Evolutionary conservation across 2,888 invertebrate species (phyloP).

Genomic region (Digitonthophagus gazella): DNA sequence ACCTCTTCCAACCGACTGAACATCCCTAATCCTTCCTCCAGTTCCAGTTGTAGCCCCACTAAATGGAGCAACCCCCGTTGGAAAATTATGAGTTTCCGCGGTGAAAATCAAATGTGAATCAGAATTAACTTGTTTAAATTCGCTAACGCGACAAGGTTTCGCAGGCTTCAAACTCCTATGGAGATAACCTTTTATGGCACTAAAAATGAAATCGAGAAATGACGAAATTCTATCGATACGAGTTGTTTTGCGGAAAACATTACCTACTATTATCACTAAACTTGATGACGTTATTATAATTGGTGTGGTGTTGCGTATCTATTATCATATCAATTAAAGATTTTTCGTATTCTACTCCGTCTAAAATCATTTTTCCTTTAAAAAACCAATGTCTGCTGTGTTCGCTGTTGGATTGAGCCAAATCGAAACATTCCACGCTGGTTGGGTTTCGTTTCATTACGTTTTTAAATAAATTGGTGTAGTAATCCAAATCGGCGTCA

Average conservation of each 20-base stretch:
- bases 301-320: conserved; percentile 80
- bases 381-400: conserved; percentile 99
- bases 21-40: conserved; percentile 92
- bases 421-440: conserved; percentile 95
- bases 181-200: conserved; percentile 83
- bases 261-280: conserved; percentile 96
- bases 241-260: conserved; percentile 26
- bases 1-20: conserved; percentile 92
- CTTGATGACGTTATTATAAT: conserved; percentile 93
- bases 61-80: conserved; percentile 95
- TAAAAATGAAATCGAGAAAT: conserved; percentile 49
- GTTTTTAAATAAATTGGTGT: conserved; percentile 80
- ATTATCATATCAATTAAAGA: conserved; percentile 92
- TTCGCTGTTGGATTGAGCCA: conserved; percentile 97
- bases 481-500: conserved; percentile 88
- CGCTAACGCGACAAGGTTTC: conserved; percentile 64
- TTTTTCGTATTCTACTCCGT: conserved; percentile 73
- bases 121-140: conserved; percentile 54
- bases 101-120: conserved; percentile 92
- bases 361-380: conserved; percentile 83
- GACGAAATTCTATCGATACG: not conserved
- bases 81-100: conserved; percentile 98
- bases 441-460: conserved; percentile 89
- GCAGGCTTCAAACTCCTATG: conserved; percentile 69
- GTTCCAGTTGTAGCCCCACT: conserved; percentile 98